Conservation (phyloP, 1,140 invertebrate species). For the Tetragonula clypearis region DNA sequence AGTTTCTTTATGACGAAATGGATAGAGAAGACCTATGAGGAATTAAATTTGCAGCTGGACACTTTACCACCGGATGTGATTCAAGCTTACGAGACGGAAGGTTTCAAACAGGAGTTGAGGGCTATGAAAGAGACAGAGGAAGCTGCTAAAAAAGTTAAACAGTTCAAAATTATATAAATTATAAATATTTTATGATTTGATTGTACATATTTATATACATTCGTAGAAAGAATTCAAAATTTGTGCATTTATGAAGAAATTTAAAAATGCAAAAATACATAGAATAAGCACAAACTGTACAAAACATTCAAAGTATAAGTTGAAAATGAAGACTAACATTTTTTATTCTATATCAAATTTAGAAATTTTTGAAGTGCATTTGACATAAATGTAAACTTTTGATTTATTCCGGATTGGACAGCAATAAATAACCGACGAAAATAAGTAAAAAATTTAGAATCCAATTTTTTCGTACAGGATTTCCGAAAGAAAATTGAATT, state of each 20-base stretch:
- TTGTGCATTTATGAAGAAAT: background rate
- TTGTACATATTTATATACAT: background rate
- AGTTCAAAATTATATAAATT: background rate
- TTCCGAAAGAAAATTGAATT: no score
- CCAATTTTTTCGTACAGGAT: no score
- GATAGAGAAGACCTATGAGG: slow-evolving; percentile 84
- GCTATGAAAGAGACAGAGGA: slow-evolving; percentile 83
- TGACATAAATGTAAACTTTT: no score
- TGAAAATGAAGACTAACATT: no score
- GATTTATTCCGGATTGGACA: no score
- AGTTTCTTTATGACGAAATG: slow-evolving; percentile 84
- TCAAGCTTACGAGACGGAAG: slow-evolving; percentile 82
- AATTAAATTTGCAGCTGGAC: slow-evolving; percentile 83
- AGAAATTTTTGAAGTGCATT: no score
- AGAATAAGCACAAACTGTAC: background rate
- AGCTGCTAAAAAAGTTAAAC: slow-evolving; percentile 83
- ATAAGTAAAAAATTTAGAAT: no score
- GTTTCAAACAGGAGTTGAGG: slow-evolving; percentile 83
- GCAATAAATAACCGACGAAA: no score
- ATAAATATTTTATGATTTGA: background rate
- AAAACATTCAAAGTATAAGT: background rate
- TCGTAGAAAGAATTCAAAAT: background rate
- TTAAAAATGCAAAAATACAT: background rate
- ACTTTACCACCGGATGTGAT: slow-evolving; percentile 84
- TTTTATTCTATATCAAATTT: no score